Base-by-base conservation (phyloP, 1,140 invertebrate species). In the Drosophila grimshawi region DNA sequence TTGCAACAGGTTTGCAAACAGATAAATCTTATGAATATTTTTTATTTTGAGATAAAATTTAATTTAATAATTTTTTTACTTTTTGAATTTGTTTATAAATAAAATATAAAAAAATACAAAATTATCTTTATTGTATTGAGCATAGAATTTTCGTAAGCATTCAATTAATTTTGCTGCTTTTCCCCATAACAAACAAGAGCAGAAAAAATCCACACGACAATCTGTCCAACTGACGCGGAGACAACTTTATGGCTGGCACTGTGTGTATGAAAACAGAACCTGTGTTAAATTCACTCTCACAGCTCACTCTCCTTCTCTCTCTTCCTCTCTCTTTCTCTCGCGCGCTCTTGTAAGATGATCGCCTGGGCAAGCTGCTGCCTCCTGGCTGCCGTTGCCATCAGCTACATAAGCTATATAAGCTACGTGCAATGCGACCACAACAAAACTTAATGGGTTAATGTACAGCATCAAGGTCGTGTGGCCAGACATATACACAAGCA, bases 371-470 rank as follows among this genome's bases (percentile, higher is more conserved):
- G 66, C 68, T 63, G 61, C 35, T 45, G 37, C 45, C 35, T 73
- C 52, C 29, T 60, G 7, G 19, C 37, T 33, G 7, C 19, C 30
- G 52, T 35, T 5, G 10, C 46, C 32, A 43, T 46, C 55, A 10
- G 43, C 41, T 75, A 39, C 37, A 39, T 39, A 39, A 39, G 37
- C 37, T 39, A 10, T 41, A 41, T 43, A 43, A 43, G 39, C 10
- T 43, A 43, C 10, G 39, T 43, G 61, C 61, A 71, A 57, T 76
- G 56, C 37, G 51, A 52, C 62, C 76, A 65, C 63, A 53, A 71
- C 62, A 81, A 76, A 78, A 74, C 80, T 88, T 82, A 88, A 88
- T 88, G 85, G 85, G 85, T 88, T 88, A 88, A 88, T 88, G 85
- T 89, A 83, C 85, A 88, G 70, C 80, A 85, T 85, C 85, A 88